Evolutionary conservation across 2,797 vertebrate genomes (phyloP).

Genomic region (Molossus alvarezi): DNA sequence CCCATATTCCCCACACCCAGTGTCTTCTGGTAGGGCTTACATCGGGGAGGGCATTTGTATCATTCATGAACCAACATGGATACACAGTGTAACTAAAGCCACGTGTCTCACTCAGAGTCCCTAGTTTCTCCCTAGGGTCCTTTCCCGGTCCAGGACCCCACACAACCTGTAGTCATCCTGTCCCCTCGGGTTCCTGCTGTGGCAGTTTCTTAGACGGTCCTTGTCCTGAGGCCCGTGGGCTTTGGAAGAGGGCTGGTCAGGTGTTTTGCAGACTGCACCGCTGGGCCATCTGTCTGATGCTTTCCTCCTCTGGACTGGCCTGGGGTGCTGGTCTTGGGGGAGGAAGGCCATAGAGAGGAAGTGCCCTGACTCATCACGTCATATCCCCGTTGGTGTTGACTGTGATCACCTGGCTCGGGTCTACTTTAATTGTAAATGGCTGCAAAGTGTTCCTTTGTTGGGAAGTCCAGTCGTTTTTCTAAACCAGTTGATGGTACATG

Average conservation of each 20-base stretch:
- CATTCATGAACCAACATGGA: background rate
- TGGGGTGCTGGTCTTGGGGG: background rate
- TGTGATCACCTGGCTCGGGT: background rate
- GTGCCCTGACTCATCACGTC: background rate
- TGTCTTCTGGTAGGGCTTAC: background rate
- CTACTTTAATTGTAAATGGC: background rate
- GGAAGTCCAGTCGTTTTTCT: background rate
- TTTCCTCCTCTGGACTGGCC: background rate
- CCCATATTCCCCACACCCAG: background rate
- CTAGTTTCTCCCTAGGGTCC: background rate
- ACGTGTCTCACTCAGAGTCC: background rate
- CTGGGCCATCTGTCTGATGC: too few relatives aligned
- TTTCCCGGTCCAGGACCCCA: background rate
- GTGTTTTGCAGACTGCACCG: fast-evolving
- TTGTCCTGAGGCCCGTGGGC: too few relatives aligned
- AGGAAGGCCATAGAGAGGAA: background rate
- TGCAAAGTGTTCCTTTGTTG: background rate
- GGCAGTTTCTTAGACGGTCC: background rate
- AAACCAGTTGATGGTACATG: background rate
- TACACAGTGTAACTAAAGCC: fast-evolving
- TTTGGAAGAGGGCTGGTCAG: background rate
- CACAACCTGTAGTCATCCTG: fast-evolving
- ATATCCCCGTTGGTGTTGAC: fast-evolving
- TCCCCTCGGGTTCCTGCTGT: background rate
- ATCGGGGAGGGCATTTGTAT: fast-evolving